These are phyloP conservation scores for Scytalopus superciliaris DNA, from an alignment of 2,113 vertebrate species.

Conservation along the genomic window DNA sequence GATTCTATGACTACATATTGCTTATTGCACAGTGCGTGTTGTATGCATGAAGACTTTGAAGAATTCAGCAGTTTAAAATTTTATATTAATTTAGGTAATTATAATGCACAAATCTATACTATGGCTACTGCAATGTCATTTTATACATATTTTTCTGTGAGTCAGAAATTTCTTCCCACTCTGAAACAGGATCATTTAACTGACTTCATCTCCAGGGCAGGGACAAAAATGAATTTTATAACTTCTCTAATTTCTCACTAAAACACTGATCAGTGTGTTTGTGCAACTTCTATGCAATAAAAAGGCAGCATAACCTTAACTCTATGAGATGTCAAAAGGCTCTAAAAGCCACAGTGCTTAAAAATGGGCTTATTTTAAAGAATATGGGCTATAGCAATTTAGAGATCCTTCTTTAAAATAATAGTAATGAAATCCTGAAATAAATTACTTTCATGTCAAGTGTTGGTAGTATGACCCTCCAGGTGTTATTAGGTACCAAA, in stretches of 20 bases:
- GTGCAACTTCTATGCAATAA: not conserved
- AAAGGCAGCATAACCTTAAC: not conserved
- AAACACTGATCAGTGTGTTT: not conserved
- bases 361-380: not conserved
- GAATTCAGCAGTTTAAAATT: not conserved
- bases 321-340: not conserved
- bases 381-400: not conserved
- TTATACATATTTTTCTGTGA: not conserved
- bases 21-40: not conserved
- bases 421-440: not conserved
- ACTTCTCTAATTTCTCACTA: not conserved
- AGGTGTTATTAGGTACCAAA: not conserved
- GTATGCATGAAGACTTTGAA: not conserved
- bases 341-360: not conserved
- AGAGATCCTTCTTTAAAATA: not conserved
- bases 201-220: not conserved
- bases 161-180: not conserved
- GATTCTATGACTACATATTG: not conserved
- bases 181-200: not conserved
- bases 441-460: not conserved
- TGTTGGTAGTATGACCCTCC: not conserved
- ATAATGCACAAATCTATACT: not conserved
- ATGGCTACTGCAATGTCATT: not conserved
- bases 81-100: constrained; percentile 28
- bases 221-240: not conserved